Conservation (phyloP, 2,113 vertebrate species). For the Alces alces region DNA sequence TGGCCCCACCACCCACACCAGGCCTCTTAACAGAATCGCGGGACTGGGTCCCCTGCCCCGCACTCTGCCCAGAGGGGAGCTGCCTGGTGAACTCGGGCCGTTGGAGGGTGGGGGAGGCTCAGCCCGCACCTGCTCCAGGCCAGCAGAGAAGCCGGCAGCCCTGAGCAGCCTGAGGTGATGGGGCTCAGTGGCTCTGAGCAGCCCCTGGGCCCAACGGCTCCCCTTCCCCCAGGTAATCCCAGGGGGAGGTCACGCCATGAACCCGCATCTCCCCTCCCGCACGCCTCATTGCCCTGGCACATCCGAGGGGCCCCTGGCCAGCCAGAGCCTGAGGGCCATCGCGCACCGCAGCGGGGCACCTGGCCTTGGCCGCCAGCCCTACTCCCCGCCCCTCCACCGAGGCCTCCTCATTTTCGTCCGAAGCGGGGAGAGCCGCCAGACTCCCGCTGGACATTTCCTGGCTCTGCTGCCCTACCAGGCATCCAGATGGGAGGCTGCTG, state of each 20-base stretch:
- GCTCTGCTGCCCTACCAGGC: neutral
- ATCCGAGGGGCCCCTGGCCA: neutral
- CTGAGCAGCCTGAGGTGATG: fast-evolving
- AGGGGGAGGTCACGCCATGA: neutral
- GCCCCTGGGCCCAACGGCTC: neutral
- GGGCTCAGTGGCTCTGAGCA: neutral
- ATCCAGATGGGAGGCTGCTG: neutral
- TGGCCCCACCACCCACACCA: neutral
- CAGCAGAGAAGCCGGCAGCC: neutral
- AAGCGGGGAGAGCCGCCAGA: conserved; percentile 47
- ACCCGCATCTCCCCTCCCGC: neutral
- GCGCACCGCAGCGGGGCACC: neutral
- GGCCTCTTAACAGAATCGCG: neutral
- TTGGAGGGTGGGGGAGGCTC: neutral
- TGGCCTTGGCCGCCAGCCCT: conserved; percentile 7
- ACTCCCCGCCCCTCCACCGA: neutral
- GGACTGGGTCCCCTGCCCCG: neutral
- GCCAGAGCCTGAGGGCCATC: neutral
- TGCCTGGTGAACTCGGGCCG: fast-evolving
- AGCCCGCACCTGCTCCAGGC: neutral
- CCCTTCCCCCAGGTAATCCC: neutral
- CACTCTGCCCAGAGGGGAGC: neutral
- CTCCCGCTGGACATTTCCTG: neutral
- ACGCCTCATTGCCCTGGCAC: neutral
- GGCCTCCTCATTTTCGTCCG: conserved; percentile 15